Conservation (phyloP, 2,888 invertebrate species). For the Torymus auratus region DNA sequence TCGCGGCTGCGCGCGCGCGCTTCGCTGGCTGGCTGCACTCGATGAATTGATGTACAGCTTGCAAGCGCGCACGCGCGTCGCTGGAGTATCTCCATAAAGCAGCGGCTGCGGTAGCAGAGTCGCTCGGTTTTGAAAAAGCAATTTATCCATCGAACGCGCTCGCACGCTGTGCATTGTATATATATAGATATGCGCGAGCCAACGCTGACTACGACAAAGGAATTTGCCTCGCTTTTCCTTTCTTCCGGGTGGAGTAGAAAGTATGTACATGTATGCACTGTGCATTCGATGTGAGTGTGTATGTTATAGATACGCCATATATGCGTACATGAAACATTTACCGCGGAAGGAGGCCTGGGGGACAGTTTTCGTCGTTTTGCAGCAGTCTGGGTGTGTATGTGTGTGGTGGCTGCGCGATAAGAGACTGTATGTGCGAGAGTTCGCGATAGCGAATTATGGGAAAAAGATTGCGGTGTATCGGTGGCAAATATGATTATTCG, state of each 20-base stretch:
- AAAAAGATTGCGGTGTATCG: too few relatives aligned
- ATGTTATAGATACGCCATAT: neutral
- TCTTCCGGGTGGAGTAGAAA: neutral
- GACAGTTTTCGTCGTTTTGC: conserved; percentile 16
- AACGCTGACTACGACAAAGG: conserved; percentile 26
- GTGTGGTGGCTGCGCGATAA: too few relatives aligned
- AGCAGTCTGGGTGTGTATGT: neutral
- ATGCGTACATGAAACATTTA: conserved; percentile 25
- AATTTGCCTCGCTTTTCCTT: conserved; percentile 27
- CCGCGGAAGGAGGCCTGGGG: conserved; percentile 15
- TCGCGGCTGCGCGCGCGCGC: neutral
- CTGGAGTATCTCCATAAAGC: conserved; percentile 23
- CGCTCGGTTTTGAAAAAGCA: conserved; percentile 24
- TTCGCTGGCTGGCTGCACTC: neutral
- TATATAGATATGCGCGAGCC: neutral
- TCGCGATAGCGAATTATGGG: too few relatives aligned
- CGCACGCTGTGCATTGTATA: neutral
- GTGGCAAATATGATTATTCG: too few relatives aligned
- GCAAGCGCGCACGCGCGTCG: neutral
- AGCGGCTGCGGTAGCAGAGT: neutral
- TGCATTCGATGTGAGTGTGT: too few relatives aligned
- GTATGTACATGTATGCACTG: too few relatives aligned
- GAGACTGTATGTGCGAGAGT: too few relatives aligned
- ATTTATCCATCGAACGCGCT: conserved; percentile 41
- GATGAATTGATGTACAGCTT: conserved; percentile 37